A percentile compares a stretch with the other conserved stretches of the same genome.
Evolutionary conservation across 2,888 invertebrate genomes (phyloP).

Genomic region (Melieria picta): DNA sequence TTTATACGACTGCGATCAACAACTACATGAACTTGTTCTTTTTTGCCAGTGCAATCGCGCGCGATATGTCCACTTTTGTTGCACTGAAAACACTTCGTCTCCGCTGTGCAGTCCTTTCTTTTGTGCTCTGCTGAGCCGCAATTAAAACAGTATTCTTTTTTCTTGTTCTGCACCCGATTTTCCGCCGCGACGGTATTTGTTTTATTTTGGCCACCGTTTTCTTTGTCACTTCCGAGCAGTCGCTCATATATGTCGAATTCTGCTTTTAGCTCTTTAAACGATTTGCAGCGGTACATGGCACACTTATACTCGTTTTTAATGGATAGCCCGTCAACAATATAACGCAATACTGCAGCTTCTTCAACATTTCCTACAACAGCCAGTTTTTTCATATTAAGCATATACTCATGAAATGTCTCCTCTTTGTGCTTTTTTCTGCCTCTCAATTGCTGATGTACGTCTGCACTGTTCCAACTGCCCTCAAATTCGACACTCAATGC

Average conservation of each 20-base stretch:
- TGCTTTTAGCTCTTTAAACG: conserved; percentile 33
- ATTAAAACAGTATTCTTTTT: conserved; percentile 27
- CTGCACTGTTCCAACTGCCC: conserved; percentile 29
- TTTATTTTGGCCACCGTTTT: background rate
- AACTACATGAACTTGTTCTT: background rate
- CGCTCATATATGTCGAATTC: conserved; percentile 27
- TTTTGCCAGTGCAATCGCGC: conserved; percentile 4
- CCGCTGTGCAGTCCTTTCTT: conserved; percentile 22
- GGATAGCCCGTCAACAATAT: conserved; percentile 36
- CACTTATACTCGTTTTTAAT: conserved; percentile 35
- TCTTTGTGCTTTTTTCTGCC: conserved; percentile 31
- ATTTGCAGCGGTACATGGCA: conserved; percentile 28
- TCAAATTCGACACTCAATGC: conserved; percentile 30
- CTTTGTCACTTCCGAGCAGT: conserved; percentile 10
- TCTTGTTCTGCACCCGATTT: background rate
- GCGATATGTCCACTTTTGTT: conserved; percentile 21
- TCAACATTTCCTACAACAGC: conserved; percentile 27
- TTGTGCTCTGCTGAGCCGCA: conserved; percentile 29
- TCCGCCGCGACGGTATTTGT: background rate
- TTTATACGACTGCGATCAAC: too few species aligned
- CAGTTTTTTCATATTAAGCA: conserved; percentile 30
- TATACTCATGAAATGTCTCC: conserved; percentile 36
- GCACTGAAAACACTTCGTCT: conserved; percentile 29
- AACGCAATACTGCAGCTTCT: conserved; percentile 23
- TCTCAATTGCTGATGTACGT: conserved; percentile 34